Evolutionary conservation across 2,888 invertebrate genomes (phyloP).

Genomic region (Myopa tessellatipennis): DNA sequence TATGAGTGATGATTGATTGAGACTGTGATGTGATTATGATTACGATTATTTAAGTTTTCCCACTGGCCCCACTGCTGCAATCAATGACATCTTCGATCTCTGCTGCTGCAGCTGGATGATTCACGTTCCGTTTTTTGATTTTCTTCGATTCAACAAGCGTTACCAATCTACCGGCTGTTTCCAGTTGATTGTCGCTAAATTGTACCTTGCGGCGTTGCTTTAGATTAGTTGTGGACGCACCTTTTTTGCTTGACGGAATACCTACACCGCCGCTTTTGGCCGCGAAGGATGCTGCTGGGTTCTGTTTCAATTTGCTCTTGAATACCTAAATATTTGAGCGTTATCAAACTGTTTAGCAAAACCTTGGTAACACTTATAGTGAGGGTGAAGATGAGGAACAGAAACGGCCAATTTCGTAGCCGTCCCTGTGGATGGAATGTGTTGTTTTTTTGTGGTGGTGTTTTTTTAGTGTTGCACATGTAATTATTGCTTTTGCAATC

Average conservation of each 20-base stretch:
- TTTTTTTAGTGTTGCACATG: constrained; percentile 58
- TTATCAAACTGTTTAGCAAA: constrained; percentile 5
- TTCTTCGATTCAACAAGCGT: constrained; percentile 64
- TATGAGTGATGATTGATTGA: too few species aligned
- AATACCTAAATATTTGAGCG: constrained; percentile 36
- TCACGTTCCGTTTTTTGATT: constrained; percentile 34
- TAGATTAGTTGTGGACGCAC: not conserved
- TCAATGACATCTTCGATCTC: not conserved
- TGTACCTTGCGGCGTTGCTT: constrained; percentile 29
- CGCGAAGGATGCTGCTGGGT: constrained; percentile 40
- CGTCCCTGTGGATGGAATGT: constrained; percentile 32
- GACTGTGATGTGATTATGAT: too few species aligned
- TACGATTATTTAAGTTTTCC: too few species aligned
- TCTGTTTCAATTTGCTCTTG: constrained; percentile 23
- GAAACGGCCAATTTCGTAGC: constrained; percentile 35
- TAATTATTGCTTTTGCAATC: constrained; percentile 60
- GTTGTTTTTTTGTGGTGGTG: not conserved
- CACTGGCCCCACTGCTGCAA: not conserved
- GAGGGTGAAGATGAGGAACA: constrained; percentile 18
- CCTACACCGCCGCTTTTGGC: constrained; percentile 46
- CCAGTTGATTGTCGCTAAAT: constrained; percentile 6
- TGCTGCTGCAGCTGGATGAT: not conserved
- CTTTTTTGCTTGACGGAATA: constrained; percentile 44
- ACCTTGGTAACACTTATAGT: not conserved
- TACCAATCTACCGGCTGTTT: constrained; percentile 50